Base-by-base conservation (phyloP, 2,888 invertebrate genomes). In the Hypena proboscidalis region DNA sequence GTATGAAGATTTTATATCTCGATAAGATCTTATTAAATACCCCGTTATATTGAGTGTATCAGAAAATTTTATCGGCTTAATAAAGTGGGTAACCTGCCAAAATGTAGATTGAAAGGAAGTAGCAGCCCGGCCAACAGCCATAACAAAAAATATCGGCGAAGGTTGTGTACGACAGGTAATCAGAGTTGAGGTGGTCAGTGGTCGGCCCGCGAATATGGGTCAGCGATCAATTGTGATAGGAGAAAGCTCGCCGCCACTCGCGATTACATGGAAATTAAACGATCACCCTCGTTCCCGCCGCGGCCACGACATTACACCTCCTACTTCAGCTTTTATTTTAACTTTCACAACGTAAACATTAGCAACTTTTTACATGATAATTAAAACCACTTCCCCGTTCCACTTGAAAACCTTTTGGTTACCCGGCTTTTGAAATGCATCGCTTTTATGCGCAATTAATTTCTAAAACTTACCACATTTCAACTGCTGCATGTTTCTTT, bases 161-260 rank as follows among this genome's bases (percentile, higher is more conserved):
- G 81, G 81, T 74, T 73, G 62, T 45, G 22, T 22, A 23, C 35
- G 42, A 49, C 38, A 42, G 42, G 45, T 46, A 59, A 61, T 62
- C 45, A 50, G 42, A 29, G 23, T 46, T 31, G 55, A 42, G 49
- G 55, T 48, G 58, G 59, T 53, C 53, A 56, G 58, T 70, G 67
- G 71, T 59, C 65, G 67, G 58, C 41, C 45, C 33, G 20, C 38
- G 48, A 57, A 85, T 80, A 81, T 85, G 78, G 89, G 89, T 87
- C 89, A 85, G 66, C 80, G 84, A 84, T 88, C 81, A 82, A 85
- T 83, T 79, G 80, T 70, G 85, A 87, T 86, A 85, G 67, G 67
- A 60, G 65, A 70, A 71, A 78, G 77, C 80, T 75, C 68, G 77
- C 72, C 70, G 66, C 55, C 43, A 55, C 49, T 77, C 59, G 78